Percentiles rank a stretch among this genome's conserved stretches.
Conservation (phyloP, 2,888 invertebrate species). For the Callyntrura sp. region DNA sequence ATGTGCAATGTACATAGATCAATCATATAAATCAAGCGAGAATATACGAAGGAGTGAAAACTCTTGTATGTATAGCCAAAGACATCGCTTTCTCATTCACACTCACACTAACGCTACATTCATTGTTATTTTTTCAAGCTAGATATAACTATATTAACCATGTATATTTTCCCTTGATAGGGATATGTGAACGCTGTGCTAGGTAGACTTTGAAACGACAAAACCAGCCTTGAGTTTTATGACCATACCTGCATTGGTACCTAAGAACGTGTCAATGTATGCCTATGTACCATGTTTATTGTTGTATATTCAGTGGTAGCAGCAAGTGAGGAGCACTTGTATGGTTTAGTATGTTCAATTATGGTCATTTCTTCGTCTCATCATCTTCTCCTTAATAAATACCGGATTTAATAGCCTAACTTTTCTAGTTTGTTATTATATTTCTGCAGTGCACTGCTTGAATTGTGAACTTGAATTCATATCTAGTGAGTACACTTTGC, state of each 20-base stretch:
- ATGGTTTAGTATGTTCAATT: too few relatives aligned
- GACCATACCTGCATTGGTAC: slow-evolving; percentile 30
- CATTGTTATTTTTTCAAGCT: too few relatives aligned
- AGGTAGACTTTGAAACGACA: too few relatives aligned
- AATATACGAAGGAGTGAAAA: slow-evolving; percentile 12
- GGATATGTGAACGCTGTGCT: too few relatives aligned
- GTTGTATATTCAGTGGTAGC: neutral
- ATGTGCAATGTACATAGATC: slow-evolving; percentile 33
- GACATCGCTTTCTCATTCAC: slow-evolving; percentile 53
- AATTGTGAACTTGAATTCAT: neutral
- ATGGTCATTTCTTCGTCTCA: slow-evolving; percentile 19
- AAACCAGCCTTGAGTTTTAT: slow-evolving; percentile 51
- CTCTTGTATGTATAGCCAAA: slow-evolving; percentile 8
- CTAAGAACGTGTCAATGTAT: neutral
- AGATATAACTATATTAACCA: too few relatives aligned
- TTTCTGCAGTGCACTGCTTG: slow-evolving; percentile 35
- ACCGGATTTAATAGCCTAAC: slow-evolving; percentile 73
- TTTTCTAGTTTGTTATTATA: slow-evolving; percentile 61
- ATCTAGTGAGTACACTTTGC: slow-evolving; percentile 22
- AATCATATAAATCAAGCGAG: slow-evolving; percentile 30
- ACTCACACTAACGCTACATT: too few relatives aligned
- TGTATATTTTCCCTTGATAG: too few relatives aligned
- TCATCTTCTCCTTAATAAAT: slow-evolving; percentile 55
- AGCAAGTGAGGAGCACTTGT: neutral
- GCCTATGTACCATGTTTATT: neutral